Evolutionary conservation across 2,113 vertebrate genomes (phyloP).

Genomic region (Meleagris gallopavo): DNA sequence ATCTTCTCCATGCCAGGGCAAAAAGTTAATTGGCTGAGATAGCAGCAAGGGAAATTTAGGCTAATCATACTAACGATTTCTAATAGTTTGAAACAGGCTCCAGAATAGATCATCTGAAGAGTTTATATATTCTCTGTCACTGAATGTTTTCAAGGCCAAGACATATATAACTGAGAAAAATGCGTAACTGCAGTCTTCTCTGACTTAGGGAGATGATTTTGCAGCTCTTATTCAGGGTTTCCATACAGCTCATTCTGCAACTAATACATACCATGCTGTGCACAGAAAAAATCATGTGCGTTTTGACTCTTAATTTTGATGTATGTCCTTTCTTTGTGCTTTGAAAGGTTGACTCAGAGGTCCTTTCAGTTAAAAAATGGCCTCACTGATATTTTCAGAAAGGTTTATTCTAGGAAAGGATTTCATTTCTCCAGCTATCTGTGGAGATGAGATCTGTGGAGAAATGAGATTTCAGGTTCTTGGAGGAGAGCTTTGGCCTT

Average conservation of each 20-base stretch:
- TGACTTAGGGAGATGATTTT: background rate
- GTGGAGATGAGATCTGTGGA: background rate
- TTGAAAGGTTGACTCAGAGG: background rate
- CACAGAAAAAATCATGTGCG: accelerated
- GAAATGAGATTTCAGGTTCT: background rate
- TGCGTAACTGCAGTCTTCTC: background rate
- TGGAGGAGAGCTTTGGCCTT: background rate
- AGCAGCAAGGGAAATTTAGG: background rate
- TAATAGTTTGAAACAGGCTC: background rate
- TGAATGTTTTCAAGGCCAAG: background rate
- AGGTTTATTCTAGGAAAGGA: background rate
- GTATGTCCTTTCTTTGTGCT: background rate
- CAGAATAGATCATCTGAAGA: background rate
- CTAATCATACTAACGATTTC: background rate
- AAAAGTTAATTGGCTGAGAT: background rate
- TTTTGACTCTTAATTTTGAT: background rate
- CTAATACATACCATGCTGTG: background rate
- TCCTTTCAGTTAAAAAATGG: background rate
- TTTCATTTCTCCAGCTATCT: background rate
- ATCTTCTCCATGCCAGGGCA: background rate
- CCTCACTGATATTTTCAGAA: background rate
- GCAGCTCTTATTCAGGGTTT: background rate
- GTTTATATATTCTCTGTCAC: background rate
- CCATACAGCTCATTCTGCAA: background rate
- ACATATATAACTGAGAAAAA: background rate